Percentiles rank a stretch among this genome's conserved stretches.
These are phyloP conservation scores for Bungarus multicinctus DNA, from an alignment of 2,113 vertebrate genomes.

Conservation along the genomic window DNA sequence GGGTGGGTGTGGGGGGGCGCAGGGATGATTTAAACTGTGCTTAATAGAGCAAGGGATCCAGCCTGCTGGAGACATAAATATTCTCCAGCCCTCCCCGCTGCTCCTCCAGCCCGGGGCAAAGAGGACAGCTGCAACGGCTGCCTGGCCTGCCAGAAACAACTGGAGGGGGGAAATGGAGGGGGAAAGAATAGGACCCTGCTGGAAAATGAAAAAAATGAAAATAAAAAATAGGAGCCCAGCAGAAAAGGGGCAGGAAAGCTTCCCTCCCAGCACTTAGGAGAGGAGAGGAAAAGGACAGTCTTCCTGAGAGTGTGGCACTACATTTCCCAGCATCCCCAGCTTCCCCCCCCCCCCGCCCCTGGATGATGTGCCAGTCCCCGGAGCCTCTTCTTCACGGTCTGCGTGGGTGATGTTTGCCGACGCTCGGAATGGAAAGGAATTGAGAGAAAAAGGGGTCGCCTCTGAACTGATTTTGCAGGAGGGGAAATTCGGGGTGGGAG, in stretches of 20 bases:
- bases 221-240: fast-evolving
- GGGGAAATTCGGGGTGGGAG: background rate
- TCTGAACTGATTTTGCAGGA: background rate
- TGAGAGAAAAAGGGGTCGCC: background rate
- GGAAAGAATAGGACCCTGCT: fast-evolving
- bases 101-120: background rate
- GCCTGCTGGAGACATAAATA: background rate
- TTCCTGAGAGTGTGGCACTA: background rate
- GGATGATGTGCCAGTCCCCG: background rate
- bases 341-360: background rate
- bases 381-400: background rate
- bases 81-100: background rate
- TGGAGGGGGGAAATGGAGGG: no score
- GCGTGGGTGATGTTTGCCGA: background rate
- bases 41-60: slow-evolving; percentile 18
- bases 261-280: background rate
- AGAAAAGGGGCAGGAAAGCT: no score
- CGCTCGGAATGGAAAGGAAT: background rate
- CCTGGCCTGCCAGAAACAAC: fast-evolving
- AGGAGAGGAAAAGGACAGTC: background rate
- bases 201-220: background rate
- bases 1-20: background rate
- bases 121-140: background rate
- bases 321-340: background rate
- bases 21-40: slow-evolving; percentile 27